Evolutionary conservation across 2,888 invertebrate genomes (phyloP).

Genomic region (Acheta domesticus): DNA sequence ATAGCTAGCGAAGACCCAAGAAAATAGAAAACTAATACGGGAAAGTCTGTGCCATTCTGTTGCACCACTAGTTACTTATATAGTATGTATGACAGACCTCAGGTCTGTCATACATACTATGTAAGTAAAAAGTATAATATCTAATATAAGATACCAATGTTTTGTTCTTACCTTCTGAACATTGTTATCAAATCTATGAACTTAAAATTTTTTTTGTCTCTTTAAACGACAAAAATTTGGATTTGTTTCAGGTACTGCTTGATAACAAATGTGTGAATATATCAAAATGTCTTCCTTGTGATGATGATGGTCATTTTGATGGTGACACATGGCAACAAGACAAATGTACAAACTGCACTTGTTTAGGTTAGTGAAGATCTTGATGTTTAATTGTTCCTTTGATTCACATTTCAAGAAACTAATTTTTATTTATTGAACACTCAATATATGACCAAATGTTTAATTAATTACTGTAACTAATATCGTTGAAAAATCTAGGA

Average conservation of each 20-base stretch:
- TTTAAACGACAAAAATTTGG: neutral
- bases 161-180: too few species aligned
- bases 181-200: too few species aligned
- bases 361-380: constrained; percentile 48
- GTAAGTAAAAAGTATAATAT: too few species aligned
- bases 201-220: too few species aligned
- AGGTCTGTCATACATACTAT: too few species aligned
- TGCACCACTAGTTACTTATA: too few species aligned
- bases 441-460: neutral
- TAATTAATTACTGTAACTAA: too few species aligned
- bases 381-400: neutral
- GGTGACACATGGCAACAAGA: constrained; percentile 68
- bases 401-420: neutral
- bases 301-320: constrained; percentile 64
- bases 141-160: too few species aligned
- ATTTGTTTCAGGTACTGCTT: constrained; percentile 52
- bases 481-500: constrained; percentile 43
- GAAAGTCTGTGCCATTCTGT: too few species aligned
- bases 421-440: neutral
- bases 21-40: too few species aligned
- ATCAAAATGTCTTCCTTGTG: constrained; percentile 68
- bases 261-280: constrained; percentile 70
- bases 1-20: too few species aligned
- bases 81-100: too few species aligned
- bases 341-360: constrained; percentile 70